Conservation (phyloP, 2,888 invertebrate genomes). For the Cryptocheilus praepositus region DNA sequence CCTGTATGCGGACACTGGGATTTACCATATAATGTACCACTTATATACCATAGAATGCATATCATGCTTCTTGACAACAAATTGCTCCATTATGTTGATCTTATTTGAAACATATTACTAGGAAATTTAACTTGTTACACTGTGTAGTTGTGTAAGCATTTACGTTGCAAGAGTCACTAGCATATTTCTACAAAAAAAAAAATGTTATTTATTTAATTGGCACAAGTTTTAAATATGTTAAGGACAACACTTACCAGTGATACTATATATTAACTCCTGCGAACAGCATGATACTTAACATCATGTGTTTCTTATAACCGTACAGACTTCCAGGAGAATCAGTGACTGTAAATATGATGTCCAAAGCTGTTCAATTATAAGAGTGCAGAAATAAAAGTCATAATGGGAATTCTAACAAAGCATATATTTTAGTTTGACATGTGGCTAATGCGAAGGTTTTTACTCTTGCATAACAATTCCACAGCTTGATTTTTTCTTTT, state of each 20-base stretch:
- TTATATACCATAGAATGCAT: no score
- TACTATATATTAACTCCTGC: no score
- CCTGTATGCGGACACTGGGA: slow-evolving; percentile 96
- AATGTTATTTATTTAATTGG: no score
- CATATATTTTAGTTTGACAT: slow-evolving; percentile 62
- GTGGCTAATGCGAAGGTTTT: slow-evolving; percentile 53
- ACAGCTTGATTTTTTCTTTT: slow-evolving; percentile 38
- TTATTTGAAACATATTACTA: slow-evolving; percentile 3
- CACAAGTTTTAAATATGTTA: no score
- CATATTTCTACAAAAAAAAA: no score
- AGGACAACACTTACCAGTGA: no score
- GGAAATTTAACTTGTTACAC: no score
- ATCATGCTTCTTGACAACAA: no score
- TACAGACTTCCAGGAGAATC: no score
- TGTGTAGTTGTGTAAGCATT: no score
- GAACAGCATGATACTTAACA: slow-evolving; percentile 2
- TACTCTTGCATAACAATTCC: slow-evolving; percentile 58
- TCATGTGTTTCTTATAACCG: no score
- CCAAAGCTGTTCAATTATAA: slow-evolving; percentile 10
- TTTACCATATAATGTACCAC: slow-evolving; percentile 88
- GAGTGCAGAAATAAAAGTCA: slow-evolving; percentile 12
- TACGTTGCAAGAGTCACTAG: no score
- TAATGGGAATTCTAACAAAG: slow-evolving; percentile 65
- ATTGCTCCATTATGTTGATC: neutral
- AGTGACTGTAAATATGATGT: slow-evolving; percentile 5